These are phyloP conservation scores for Molorchus minor DNA, from an alignment of 2,888 invertebrate genomes.

Conservation along the genomic window DNA sequence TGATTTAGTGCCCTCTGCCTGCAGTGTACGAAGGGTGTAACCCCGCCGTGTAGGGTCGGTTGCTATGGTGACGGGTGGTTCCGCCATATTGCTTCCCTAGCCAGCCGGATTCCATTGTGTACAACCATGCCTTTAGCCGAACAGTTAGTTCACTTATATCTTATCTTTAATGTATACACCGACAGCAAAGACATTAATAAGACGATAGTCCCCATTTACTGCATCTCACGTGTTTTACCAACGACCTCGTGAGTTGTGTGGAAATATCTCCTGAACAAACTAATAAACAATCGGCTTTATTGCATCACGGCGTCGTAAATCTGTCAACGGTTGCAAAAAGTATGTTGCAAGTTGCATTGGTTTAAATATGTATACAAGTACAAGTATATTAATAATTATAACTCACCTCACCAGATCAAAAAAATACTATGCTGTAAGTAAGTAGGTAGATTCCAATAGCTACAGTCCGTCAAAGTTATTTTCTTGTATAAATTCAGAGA, in stretches of 20 bases:
- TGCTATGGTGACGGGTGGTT: slow-evolving; percentile 56
- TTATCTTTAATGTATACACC: slow-evolving; percentile 48
- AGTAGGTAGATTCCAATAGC: no score
- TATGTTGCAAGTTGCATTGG: slow-evolving; percentile 26
- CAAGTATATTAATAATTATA: no score
- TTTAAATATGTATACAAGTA: no score
- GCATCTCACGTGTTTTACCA: slow-evolving; percentile 36
- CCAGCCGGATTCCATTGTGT: slow-evolving; percentile 41
- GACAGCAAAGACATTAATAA: slow-evolving; percentile 44
- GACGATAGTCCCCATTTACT: slow-evolving; percentile 32
- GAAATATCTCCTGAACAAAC: slow-evolving; percentile 19
- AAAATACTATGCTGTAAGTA: no score
- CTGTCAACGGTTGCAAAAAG: slow-evolving; percentile 25
- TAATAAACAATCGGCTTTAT: slow-evolving; percentile 24
- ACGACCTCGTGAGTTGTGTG: slow-evolving; percentile 18
- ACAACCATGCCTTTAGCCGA: slow-evolving; percentile 9
- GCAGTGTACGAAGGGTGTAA: slow-evolving; percentile 47
- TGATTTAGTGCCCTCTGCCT: slow-evolving; percentile 21
- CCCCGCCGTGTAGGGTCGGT: slow-evolving; percentile 57
- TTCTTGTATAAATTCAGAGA: no score
- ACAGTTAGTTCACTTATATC: slow-evolving; percentile 42
- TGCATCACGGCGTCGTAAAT: slow-evolving; percentile 32
- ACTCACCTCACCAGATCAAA: slow-evolving; percentile 30
- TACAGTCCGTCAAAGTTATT: no score
- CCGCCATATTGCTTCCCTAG: slow-evolving; percentile 55